Evolutionary conservation across 1,140 invertebrate species (phyloP), one percentile per base, ranked within the genome.

Genomic region (Caerostris extrusa): DNA sequence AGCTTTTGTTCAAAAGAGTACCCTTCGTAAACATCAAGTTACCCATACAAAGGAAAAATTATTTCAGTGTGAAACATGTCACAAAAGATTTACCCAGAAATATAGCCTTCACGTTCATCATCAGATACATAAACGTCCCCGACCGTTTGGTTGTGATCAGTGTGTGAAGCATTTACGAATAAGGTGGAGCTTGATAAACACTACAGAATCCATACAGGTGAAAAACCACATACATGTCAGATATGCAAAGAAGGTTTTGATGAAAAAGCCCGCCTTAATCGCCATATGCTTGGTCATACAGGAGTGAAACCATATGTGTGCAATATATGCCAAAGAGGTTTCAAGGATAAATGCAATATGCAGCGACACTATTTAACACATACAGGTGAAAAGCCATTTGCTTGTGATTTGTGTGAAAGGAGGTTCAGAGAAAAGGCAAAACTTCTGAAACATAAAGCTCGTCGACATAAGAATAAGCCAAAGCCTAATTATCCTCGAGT

Each of bases 331-430:
- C 96, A 96, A 0, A 95, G 96, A 53, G 96, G 95, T 94, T 97
- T 97, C 94, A 96, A 96, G 3, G 96, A 96, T 3, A 96, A 96
- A 61, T 95, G 96, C 7, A 96, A 97, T 94, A 95, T 97, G 34
- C 96, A 96, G 10, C 96, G 97, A 93, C 96, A 97, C n/a, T 96
- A 97, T 95, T 96, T 98, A 2, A 97, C 97, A 95, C 97, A 97
- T 91, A 97, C 96, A 0, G 97, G 97, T 0, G 97, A 97, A 95
- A 96, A 97, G 19, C 88, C 92, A 60, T 95, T 95, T 61, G 91
- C 87, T 10, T 95, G 95, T 83, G 88, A 95, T 56, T 50, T 90
- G 14, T 95, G 95, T 85, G 92, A 95, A 4, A 95, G 94, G 50
- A 61, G 93, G 53, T 95, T 95, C 55, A 64, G 93, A 60, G 93